phyloP scores from a whole-genome alignment of 2,113 vertebrate genomes.

The Hippoglossus stenolepis region DNA sequence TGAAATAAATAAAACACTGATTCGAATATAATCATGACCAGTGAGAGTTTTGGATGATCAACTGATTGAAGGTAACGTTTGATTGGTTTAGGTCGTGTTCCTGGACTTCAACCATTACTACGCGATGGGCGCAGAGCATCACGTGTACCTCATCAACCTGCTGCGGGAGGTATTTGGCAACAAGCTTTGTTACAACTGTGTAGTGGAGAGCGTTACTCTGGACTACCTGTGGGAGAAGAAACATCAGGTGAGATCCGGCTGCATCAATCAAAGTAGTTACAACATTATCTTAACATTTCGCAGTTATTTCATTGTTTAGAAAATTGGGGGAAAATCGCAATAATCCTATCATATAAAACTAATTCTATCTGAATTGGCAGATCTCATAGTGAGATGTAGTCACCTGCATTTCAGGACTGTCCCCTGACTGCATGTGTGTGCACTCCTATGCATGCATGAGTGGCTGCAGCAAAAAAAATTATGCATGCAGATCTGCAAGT shows the following conservation, averaged over 20 bases:
- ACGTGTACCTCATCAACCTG: constrained; percentile 86
- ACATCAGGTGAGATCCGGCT: constrained; percentile 85
- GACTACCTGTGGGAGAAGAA: constrained; percentile 91
- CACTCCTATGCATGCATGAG: no score
- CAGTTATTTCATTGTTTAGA: no score
- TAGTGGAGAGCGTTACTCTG: constrained; percentile 89
- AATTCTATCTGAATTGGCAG: no score
- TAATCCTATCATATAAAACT: no score
- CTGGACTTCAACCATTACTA: constrained; percentile 99
- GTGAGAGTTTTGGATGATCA: background rate
- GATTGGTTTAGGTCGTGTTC: constrained; percentile 86
- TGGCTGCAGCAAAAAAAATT: no score
- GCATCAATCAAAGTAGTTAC: background rate
- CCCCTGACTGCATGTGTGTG: no score
- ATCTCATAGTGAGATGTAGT: no score
- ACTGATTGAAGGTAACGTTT: constrained; percentile 1
- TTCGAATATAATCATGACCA: background rate
- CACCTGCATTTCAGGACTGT: no score
- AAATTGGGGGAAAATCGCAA: no score
- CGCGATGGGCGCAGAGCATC: constrained; percentile 92
- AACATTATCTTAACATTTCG: no score
- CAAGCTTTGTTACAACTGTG: constrained; percentile 87
- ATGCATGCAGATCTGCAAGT: no score
- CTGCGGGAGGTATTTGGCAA: constrained; percentile 89
- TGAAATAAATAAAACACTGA: background rate